Evolutionary conservation across 2,888 invertebrate genomes (phyloP), one percentile per base, ranked within the genome.

Genomic region (Lasiommata megera): DNA sequence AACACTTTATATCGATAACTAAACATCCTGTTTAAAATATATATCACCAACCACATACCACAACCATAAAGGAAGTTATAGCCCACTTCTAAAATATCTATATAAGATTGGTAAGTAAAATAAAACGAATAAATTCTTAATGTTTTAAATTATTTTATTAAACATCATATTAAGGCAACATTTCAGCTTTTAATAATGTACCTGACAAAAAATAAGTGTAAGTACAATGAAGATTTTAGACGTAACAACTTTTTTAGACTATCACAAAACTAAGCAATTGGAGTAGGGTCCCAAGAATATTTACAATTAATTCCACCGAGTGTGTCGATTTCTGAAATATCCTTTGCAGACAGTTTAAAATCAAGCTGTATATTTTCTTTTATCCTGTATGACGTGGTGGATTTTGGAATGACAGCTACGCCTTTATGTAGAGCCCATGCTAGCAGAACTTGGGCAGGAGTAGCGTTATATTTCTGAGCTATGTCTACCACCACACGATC

Each of bases 351-450:
- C 43, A 95, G 88, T 3, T 71, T 74, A 71, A 94, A 94, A 72
- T 94, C 84, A 6, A 94, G 69, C 23, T 92, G 70, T 40, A 93
- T 86, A 69, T 95, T 95, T 57, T 92, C 86, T 58, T 80, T 79
- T 29, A 95, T 93, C 56, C 93, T 93, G n/a, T 80, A 74, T 29
- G 83, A 80, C 17, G 92, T 88, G 0, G 88, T 82, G 0, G 94
- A 93, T 77, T 94, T 95, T 0, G 95, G 94, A 61, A 95, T 93
- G 0, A 95, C 87, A 28, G 93, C 94, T 61, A 96, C 92, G 54
- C 92, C 92, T 75, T 94, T 94, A 73, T 96, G 94, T 9, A 95
- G 69, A 1, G 95, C 94, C 96, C 96, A 97, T 37, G 92, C 92
- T 7, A 97, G 84, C 7, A 96, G 79, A 0, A 96, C 82, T 78